A percentile compares a stretch with the other conserved stretches of the same genome.
Evolutionary conservation across 1,140 invertebrate species (phyloP).

Genomic region (Araneus ventricosus): DNA sequence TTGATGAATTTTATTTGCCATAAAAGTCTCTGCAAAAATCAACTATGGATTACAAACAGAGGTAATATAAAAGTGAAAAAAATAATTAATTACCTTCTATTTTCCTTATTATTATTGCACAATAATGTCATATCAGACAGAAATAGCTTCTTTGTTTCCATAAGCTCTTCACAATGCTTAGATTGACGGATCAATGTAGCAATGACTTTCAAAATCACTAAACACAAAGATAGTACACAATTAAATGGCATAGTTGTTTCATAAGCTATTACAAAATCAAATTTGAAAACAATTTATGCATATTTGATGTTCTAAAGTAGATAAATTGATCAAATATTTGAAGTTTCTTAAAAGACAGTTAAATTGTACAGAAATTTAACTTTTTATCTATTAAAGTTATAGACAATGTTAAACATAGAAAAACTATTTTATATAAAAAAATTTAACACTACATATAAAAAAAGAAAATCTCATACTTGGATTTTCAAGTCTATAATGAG

Average conservation of each 20-base stretch:
- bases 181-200: constrained; percentile 98
- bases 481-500: constrained; percentile 97
- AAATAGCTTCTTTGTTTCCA: constrained; percentile 97
- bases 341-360: too few species aligned
- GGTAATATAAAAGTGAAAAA: too few species aligned
- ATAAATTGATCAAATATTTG: too few species aligned
- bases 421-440: background rate
- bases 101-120: constrained; percentile 98
- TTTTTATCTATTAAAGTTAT: background rate
- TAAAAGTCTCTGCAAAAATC: too few species aligned
- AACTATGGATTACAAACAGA: too few species aligned
- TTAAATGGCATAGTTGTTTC: background rate
- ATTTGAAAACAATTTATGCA: too few species aligned
- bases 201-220: constrained; percentile 91
- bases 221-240: background rate
- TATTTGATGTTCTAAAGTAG: too few species aligned
- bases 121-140: constrained; percentile 97
- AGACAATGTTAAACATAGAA: background rate
- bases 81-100: constrained; percentile 84
- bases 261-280: too few species aligned
- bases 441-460: background rate
- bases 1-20: too few species aligned
- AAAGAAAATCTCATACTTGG: constrained; percentile 88
- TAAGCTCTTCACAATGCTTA: constrained; percentile 92
- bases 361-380: background rate